Conservation (phyloP, 2,797 vertebrate genomes). For the Tolypeutes matacus region DNA sequence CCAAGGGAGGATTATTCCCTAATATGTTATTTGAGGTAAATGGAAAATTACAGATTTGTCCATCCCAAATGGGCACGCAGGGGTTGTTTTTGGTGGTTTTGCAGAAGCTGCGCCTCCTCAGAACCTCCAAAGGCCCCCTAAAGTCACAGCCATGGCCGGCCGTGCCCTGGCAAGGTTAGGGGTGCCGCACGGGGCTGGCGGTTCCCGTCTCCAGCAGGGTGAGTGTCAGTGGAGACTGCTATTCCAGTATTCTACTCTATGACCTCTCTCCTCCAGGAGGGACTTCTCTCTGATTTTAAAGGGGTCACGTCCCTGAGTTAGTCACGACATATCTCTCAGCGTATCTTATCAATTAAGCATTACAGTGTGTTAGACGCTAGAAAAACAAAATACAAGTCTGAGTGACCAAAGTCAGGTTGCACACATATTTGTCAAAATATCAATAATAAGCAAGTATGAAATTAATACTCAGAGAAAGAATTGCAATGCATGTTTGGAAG, state of each 20-base stretch:
- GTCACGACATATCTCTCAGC: too few relatives aligned
- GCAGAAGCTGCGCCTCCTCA: conserved; percentile 36
- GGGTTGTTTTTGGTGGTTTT: conserved; percentile 41
- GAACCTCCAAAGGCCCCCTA: not conserved
- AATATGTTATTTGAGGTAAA: conserved; percentile 73
- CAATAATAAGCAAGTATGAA: not conserved
- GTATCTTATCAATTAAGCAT: accelerated
- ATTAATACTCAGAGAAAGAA: not conserved
- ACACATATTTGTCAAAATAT: not conserved
- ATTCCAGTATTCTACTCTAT: not conserved
- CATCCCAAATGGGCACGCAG: conserved; percentile 39
- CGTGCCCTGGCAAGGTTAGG: not conserved
- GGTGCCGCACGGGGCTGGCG: accelerated
- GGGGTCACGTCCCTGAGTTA: accelerated
- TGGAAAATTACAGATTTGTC: conserved; percentile 82
- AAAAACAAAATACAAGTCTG: accelerated
- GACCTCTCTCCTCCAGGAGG: not conserved
- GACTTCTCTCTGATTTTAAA: not conserved
- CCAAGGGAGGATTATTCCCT: conserved; percentile 66
- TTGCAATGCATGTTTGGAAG: not conserved
- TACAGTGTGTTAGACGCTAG: accelerated
- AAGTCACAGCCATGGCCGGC: not conserved
- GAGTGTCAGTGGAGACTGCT: accelerated
- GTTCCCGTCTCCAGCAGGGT: accelerated
- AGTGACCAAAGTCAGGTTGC: not conserved